Evolutionary conservation across 2,888 invertebrate genomes (phyloP).

Genomic region (Myopa tessellatipennis): DNA sequence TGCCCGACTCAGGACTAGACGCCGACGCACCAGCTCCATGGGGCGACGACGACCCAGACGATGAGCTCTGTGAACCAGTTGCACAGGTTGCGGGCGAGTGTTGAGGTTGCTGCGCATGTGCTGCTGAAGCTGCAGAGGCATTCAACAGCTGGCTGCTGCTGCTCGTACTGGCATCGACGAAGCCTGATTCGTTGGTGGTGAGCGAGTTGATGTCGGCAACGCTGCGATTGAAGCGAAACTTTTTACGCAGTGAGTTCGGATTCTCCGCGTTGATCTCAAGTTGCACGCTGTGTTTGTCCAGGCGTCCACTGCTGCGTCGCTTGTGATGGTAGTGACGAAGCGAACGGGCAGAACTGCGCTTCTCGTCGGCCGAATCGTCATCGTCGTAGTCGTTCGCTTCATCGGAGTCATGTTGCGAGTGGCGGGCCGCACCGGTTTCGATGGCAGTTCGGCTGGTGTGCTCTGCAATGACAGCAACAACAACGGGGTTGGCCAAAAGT

Average conservation of each 20-base stretch:
- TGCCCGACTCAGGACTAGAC: slow-evolving; percentile 65
- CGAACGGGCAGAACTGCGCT: slow-evolving; percentile 36
- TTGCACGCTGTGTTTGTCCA: slow-evolving; percentile 55
- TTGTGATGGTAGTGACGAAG: slow-evolving; percentile 58
- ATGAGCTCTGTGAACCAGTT: slow-evolving; percentile 43
- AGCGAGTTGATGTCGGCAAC: slow-evolving; percentile 40
- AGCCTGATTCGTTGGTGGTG: slow-evolving; percentile 64
- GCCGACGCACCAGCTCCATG: slow-evolving; percentile 51
- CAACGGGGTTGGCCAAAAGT: slow-evolving; percentile 39
- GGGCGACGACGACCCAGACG: slow-evolving; percentile 40
- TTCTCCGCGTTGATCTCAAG: slow-evolving; percentile 57
- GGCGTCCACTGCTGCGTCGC: slow-evolving; percentile 54
- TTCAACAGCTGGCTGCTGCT: slow-evolving; percentile 56
- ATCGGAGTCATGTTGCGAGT: slow-evolving; percentile 45
- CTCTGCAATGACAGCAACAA: slow-evolving; percentile 22
- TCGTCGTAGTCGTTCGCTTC: slow-evolving; percentile 58
- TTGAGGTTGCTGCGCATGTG: slow-evolving; percentile 42
- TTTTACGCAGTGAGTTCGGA: slow-evolving; percentile 64
- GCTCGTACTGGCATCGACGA: slow-evolving; percentile 63
- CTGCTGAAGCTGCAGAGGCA: slow-evolving; percentile 45
- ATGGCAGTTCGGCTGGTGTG: neutral
- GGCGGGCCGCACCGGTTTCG: slow-evolving; percentile 2
- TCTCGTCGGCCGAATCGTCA: slow-evolving; percentile 54
- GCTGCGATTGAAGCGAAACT: slow-evolving; percentile 64
- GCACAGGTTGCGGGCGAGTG: slow-evolving; percentile 36